Evolutionary conservation across 2,888 invertebrate species (phyloP), one percentile per base, ranked within the genome.

Genomic region (Dastarcus helophoroides): DNA sequence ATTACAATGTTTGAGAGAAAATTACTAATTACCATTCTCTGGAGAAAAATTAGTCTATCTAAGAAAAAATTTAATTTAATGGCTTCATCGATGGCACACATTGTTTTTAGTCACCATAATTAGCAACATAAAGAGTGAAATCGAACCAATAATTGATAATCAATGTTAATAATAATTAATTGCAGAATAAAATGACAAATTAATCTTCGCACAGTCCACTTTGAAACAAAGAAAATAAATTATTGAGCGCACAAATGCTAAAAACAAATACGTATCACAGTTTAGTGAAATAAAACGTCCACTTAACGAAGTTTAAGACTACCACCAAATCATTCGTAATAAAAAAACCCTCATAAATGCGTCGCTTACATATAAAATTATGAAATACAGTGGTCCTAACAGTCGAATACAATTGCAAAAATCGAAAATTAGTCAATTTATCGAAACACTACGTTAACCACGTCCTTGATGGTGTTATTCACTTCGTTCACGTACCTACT

Each of bases 401-500:
- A 42, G 46, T 50, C 44, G 28, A 35, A 35, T 35, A 30, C 26
- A 29, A 33, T 9, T 25, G 26, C 26, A 10, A 22, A 19, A 29
- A 26, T 29, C 21, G 16, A 25, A 26, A 13, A 26, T 30, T 33
- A 26, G 29, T 31, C 15, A 35, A 17, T 43, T 44, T 58, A 62
- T 52, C 62, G 56, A 39, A 57, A 53, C 54, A 84, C 77, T 47
- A 80, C 76, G 51, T 79, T 77, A 40, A 79, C 73, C 35, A 84
- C 73, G 51, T 84, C 82, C 47, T 70, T 72, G 39, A 78, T 69
- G 32, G 76, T 73, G 50, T 73, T 76, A 47, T 78, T 77, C 40
- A 86, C 76, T 47, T 84, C 84, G 50, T 71, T 65, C 44, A 80
- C 69, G 48, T 74, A 67, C 50, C 75, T 70, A 42, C 74, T 68